Evolutionary conservation across 2,888 invertebrate genomes (phyloP).

Genomic region (Trimorus sp.): DNA sequence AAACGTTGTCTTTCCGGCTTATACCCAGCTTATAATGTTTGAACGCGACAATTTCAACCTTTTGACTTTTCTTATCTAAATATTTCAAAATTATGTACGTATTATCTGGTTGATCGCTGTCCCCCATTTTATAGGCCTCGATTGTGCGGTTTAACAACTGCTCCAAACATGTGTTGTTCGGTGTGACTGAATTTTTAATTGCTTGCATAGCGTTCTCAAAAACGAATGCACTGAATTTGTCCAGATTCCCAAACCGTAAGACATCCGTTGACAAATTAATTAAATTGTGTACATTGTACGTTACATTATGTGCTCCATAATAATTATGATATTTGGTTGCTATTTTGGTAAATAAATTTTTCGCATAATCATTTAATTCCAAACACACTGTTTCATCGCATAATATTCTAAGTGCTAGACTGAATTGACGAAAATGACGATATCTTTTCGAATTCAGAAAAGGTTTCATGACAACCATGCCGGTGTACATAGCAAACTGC

Average conservation of each 20-base stretch:
- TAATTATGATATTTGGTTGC: slow-evolving; percentile 19
- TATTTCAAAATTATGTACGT: too few relatives aligned
- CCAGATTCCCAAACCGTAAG: slow-evolving; percentile 18
- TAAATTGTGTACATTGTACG: slow-evolving; percentile 71
- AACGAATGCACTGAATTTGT: slow-evolving; percentile 1
- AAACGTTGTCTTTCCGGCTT: too few relatives aligned
- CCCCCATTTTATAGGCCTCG: too few relatives aligned
- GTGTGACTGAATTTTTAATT: too few relatives aligned
- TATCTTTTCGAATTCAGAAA: slow-evolving; percentile 9
- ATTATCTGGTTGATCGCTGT: too few relatives aligned
- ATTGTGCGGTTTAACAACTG: too few relatives aligned
- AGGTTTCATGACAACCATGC: slow-evolving; percentile 7
- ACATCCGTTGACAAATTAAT: slow-evolving; percentile 65
- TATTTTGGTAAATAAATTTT: slow-evolving; percentile 35
- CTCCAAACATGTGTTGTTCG: too few relatives aligned
- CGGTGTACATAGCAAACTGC: slow-evolving; percentile 17
- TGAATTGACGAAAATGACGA: slow-evolving; percentile 16
- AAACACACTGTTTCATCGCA: too few relatives aligned
- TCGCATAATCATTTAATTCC: slow-evolving; percentile 14
- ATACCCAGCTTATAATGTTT: too few relatives aligned
- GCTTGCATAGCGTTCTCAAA: not conserved
- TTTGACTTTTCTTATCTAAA: too few relatives aligned
- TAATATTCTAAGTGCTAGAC: slow-evolving; percentile 21
- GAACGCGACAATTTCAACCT: too few relatives aligned
- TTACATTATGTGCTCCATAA: slow-evolving; percentile 64